Evolutionary conservation across 2,113 vertebrate genomes (phyloP), one percentile per base, ranked within the genome.

Genomic region (Anolis sagrei): DNA sequence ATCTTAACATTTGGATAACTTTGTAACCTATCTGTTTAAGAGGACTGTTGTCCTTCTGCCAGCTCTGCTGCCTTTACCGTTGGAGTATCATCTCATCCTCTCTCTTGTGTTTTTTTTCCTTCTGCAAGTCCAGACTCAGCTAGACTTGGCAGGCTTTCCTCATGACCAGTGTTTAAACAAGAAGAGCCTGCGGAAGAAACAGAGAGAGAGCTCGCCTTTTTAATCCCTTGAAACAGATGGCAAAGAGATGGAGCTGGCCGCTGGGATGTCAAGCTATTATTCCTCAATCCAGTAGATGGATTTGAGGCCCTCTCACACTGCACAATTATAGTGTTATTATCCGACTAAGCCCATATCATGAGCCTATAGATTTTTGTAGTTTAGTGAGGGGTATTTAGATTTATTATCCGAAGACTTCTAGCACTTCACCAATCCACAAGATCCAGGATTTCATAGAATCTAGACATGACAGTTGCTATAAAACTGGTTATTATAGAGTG

Each of bases 1-100:
- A 0, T 44, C 81, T 85, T 7, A 84, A n/a, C 95, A 18, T 95
- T 95, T 94, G 92, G 89, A 90, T 94, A 95, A 95, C 95, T 95
- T 92, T 86, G 90, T 84, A 89, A 94, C 92, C 84, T 0, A 0
- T 70, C 84, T 81, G 64, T 94, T 90, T 90, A 91, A 34, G 81
- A 93, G 86, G 82, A 79, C 84, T 90, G 76, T 84, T 84, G 82
- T 93, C 90, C 89, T 91, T 90, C 89, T 91, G 89, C 91, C 90
- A 1, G 81, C 91, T 93, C 91, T 79, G 92, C 84, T 89, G 0
- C 0, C 81, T 92, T 72, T 75, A 54, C 44, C 83, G 86, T 79
- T 75, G 25, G 82, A 92, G 77, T 83, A 81, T 90, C 5, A 0
- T 93, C 68, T 91, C 89, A 32, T 80, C 69, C 74, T 32, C 9